phyloP scores from a whole-genome alignment of 2,113 vertebrate species.

The Panurus biarmicus region DNA sequence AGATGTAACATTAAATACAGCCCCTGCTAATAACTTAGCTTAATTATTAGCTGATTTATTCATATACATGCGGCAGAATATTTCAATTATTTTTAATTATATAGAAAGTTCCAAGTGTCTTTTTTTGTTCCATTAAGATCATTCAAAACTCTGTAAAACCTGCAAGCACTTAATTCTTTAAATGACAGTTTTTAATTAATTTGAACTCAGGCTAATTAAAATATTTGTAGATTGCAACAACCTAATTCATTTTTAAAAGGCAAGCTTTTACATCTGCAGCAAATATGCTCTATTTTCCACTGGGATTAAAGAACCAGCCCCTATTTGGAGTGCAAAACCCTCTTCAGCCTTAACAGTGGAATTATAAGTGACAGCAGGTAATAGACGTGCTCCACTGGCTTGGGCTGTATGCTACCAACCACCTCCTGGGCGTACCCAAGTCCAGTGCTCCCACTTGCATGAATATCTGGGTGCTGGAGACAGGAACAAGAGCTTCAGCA shows the following conservation, averaged over 20 bases:
- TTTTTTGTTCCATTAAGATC: neutral
- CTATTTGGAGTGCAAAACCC: neutral
- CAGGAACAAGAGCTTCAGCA: neutral
- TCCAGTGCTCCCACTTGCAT: neutral
- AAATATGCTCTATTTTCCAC: neutral
- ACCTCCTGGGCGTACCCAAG: neutral
- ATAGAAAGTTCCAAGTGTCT: neutral
- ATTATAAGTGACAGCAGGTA: neutral
- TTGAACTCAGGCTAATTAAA: slow-evolving; percentile 33
- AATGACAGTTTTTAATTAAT: slow-evolving; percentile 19
- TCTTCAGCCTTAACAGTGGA: neutral
- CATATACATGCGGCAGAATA: neutral
- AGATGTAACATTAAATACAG: neutral
- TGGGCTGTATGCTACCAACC: neutral
- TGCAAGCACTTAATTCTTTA: neutral
- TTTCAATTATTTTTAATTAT: slow-evolving; percentile 26
- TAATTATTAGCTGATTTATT: neutral
- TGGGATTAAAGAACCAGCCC: neutral
- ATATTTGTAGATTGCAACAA: neutral
- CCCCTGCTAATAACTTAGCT: neutral
- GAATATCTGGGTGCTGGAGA: neutral
- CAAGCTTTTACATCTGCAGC: neutral
- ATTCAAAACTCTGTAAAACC: neutral
- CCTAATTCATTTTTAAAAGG: neutral
- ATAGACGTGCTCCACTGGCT: accelerated